Evolutionary conservation across 2,113 vertebrate species (phyloP), one percentile per base, ranked within the genome.

Genomic region (Rhinolophus sinicus): DNA sequence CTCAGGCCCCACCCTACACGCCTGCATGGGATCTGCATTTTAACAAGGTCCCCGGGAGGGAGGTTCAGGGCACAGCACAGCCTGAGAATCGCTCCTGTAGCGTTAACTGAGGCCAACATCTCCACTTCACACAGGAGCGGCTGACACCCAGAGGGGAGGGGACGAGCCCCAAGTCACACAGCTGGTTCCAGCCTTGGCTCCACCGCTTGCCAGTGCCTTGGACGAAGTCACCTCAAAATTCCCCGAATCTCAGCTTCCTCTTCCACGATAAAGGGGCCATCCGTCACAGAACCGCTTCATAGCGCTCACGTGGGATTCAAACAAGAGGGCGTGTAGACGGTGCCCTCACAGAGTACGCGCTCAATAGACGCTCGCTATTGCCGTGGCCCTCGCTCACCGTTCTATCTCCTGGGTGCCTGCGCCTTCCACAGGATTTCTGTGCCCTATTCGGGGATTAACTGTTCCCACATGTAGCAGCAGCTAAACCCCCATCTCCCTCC

Each of bases 1-100:
- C 94, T 52, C 96, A 85, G 96, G 97, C 94, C 72, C 72, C 97
- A 96, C 97, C 97, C 96, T 16, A 38, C 52, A 73, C 58, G 24
- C 47, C 88, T 58, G 56, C 67, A 92, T n/a, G 62, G 76, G 80
- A 81, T 94, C 80, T 85, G 85, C 67, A 38, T 84, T 90, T 97
- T 94, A 67, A 81, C 50, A 44, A 95, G 95, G 88, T 94, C 78
- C 86, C 33, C 12, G 11, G n/a, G 81, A 89, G 95, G 91, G 58
- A 60, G 58, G 33, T 80, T 28, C 28, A 13, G 9, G 9, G 80
- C 93, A 82, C 93, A 40, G 47, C 56, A 83, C 75, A 58, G 93
- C 72, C 69, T 72, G 93, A 65, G 95, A 85, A 90, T 88, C 69
- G 60, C 40, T 77, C 92, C 86, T 60, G 90, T 12, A 22, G 84